A percentile compares a stretch with the other conserved stretches of the same genome.
Evolutionary conservation across 2,113 vertebrate genomes (phyloP).

Genomic region (Chinchilla lanigera): DNA sequence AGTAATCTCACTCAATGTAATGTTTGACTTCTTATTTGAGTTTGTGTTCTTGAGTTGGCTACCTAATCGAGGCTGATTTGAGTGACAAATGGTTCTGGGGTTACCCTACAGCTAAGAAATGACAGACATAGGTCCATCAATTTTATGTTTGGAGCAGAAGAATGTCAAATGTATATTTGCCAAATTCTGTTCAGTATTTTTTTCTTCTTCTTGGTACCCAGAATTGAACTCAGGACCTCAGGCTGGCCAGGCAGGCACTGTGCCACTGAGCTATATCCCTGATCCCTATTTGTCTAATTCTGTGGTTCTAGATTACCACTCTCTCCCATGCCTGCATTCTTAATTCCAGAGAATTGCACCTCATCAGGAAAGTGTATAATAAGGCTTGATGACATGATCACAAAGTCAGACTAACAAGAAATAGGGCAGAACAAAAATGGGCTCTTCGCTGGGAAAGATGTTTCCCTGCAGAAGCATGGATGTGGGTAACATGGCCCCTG

Average conservation of each 20-base stretch:
- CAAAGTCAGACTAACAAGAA: conserved; percentile 75
- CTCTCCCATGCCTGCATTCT: conserved; percentile 34
- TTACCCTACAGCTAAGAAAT: conserved; percentile 7
- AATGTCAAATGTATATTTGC: conserved; percentile 52
- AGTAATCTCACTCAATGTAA: background rate
- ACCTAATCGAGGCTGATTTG: conserved; percentile 17
- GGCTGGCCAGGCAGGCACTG: too few relatives aligned
- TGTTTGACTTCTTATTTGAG: background rate
- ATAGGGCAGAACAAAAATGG: conserved; percentile 65
- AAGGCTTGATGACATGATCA: conserved; percentile 61
- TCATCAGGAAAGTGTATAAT: conserved; percentile 61
- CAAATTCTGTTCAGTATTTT: conserved; percentile 19
- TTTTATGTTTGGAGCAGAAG: conserved; percentile 41
- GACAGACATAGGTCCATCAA: conserved; percentile 3
- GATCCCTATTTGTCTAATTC: conserved; percentile 51
- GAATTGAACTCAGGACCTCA: too few relatives aligned
- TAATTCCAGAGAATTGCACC: conserved; percentile 54
- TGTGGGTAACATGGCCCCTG: background rate
- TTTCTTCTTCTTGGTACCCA: too few relatives aligned
- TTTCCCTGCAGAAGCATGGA: conserved; percentile 55
- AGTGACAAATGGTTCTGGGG: conserved; percentile 17
- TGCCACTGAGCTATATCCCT: too few relatives aligned
- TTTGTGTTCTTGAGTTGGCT: conserved; percentile 26
- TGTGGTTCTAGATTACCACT: conserved; percentile 35
- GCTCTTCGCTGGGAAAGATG: conserved; percentile 47